Percentiles rank a stretch among this genome's conserved stretches.
These are phyloP conservation scores for Cephus cinctus DNA, from an alignment of 1,140 invertebrate species.

Conservation along the genomic window DNA sequence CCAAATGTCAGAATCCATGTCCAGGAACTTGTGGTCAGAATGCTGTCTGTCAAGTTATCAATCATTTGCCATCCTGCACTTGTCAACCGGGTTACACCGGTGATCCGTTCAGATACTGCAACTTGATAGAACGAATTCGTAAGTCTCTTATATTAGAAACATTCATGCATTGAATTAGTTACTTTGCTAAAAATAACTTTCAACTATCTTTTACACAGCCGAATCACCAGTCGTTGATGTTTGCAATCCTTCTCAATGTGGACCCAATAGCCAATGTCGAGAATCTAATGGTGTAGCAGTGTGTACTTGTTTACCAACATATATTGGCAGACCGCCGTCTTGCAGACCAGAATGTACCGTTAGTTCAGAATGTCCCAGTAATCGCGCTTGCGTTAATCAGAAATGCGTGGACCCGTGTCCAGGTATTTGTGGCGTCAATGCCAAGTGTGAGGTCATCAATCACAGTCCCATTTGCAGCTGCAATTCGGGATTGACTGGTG, in stretches of 20 bases:
- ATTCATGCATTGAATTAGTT: slow-evolving; percentile 8
- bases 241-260: slow-evolving; percentile 70
- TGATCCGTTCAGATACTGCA: slow-evolving; percentile 67
- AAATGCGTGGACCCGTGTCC: slow-evolving; percentile 60
- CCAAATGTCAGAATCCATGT: slow-evolving; percentile 73
- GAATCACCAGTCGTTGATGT: slow-evolving; percentile 51
- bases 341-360: slow-evolving; percentile 68
- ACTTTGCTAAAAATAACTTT: slow-evolving; percentile 4
- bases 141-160: slow-evolving; percentile 38
- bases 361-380: slow-evolving; percentile 57
- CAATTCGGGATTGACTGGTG: slow-evolving; percentile 50
- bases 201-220: slow-evolving; percentile 25
- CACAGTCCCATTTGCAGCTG: slow-evolving; percentile 59
- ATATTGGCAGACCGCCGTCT: slow-evolving; percentile 65
- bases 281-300: slow-evolving; percentile 61
- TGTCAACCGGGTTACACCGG: slow-evolving; percentile 70
- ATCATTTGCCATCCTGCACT: slow-evolving; percentile 70
- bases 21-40: slow-evolving; percentile 71
- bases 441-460: slow-evolving; percentile 56
- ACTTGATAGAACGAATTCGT: slow-evolving; percentile 54
- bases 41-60: slow-evolving; percentile 71
- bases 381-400: slow-evolving; percentile 51
- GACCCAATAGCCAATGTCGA: slow-evolving; percentile 65
- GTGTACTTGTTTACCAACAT: slow-evolving; percentile 64
- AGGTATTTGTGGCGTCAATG: slow-evolving; percentile 58